phyloP scores from a whole-genome alignment of 1,140 invertebrate genomes.

The Magallana gigas region DNA sequence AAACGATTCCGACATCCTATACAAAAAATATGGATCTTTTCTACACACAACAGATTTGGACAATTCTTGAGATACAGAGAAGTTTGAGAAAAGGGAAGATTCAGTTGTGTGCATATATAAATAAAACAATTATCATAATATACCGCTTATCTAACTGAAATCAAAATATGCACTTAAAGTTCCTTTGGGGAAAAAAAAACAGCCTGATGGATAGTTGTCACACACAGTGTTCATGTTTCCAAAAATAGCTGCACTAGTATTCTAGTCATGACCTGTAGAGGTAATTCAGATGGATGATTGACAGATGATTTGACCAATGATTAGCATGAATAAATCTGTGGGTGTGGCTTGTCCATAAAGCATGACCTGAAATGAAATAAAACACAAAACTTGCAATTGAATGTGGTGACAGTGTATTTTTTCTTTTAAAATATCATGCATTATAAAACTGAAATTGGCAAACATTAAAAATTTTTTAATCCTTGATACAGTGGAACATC shows the following conservation, averaged over 20 bases:
- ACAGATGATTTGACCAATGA: constrained; percentile 5
- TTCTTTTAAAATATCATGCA: no score
- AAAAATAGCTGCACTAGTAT: constrained; percentile 9
- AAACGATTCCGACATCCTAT: not conserved
- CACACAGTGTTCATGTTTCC: not conserved
- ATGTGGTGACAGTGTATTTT: no score
- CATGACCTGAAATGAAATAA: not conserved
- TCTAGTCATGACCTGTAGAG: constrained; percentile 13
- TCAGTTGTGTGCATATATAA: not conserved
- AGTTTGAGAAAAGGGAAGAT: not conserved
- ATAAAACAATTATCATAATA: no score
- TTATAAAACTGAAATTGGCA: no score
- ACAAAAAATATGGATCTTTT: not conserved
- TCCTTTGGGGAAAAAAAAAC: not conserved
- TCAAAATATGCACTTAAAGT: not conserved
- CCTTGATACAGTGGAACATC: no score
- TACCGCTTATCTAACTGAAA: not conserved
- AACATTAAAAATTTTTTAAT: no score
- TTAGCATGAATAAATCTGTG: not conserved
- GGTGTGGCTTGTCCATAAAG: not conserved
- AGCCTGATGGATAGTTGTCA: not conserved
- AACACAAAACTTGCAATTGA: no score
- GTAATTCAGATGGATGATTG: constrained; percentile 5
- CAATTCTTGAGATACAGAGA: not conserved
- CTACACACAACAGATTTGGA: not conserved